Percentiles rank a stretch among this genome's conserved stretches.
Evolutionary conservation across 1,140 invertebrate species (phyloP).

Genomic region (Magallana ariakensis): DNA sequence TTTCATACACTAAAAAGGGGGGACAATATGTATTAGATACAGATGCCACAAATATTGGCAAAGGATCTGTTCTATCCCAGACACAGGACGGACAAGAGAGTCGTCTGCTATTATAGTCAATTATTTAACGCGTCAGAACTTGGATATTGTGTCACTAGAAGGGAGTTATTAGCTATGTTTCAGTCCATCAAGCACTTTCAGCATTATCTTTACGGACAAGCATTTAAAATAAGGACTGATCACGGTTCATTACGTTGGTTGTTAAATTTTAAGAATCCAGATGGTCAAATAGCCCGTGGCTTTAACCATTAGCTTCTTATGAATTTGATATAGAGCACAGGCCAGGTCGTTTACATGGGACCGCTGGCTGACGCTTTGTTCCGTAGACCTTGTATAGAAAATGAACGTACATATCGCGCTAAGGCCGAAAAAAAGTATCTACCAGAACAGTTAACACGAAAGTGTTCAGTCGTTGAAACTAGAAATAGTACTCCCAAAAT

Average conservation of each 20-base stretch:
- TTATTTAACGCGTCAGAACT: constrained; percentile 6
- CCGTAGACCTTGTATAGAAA: too few species aligned
- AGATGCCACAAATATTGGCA: constrained; percentile 2
- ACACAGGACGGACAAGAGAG: constrained; percentile 26
- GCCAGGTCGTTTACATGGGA: constrained; percentile 20
- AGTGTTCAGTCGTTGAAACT: too few species aligned
- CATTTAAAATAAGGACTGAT: constrained; percentile 27
- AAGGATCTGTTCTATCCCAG: constrained; percentile 27
- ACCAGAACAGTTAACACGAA: too few species aligned
- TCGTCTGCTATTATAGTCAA: constrained; percentile 38
- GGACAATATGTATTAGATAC: constrained; percentile 1
- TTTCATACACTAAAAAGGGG: not conserved
- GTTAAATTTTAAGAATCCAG: constrained; percentile 28
- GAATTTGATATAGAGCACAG: constrained; percentile 48
- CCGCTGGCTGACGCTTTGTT: too few species aligned
- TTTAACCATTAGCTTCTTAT: constrained; percentile 38
- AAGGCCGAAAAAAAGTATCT: too few species aligned
- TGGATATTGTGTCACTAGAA: constrained; percentile 22
- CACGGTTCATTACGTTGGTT: constrained; percentile 27
- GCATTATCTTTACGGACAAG: constrained; percentile 27
- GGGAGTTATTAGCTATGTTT: not conserved
- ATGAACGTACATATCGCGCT: too few species aligned
- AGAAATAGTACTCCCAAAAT: too few species aligned
- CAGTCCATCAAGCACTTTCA: constrained; percentile 41
- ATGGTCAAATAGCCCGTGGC: constrained; percentile 26